phyloP scores from a whole-genome alignment of 2,888 invertebrate species.

The Platynereis dumerilii region DNA sequence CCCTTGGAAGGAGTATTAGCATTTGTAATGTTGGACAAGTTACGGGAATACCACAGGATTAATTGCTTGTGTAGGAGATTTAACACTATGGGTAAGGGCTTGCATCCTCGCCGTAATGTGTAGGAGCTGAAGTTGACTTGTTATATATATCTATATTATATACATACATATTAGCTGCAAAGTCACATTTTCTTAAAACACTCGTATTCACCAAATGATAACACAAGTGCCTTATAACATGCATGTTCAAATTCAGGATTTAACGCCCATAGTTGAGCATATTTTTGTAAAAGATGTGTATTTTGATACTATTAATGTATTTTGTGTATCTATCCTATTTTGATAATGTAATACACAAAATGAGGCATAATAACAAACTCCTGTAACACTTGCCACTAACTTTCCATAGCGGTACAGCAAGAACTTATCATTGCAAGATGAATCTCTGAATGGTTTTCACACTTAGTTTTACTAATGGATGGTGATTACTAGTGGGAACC shows the following conservation, averaged over 20 bases:
- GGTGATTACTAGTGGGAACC: neutral
- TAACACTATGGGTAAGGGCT: neutral
- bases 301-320: conserved; percentile 23
- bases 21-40: conserved; percentile 27
- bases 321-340: conserved; percentile 27
- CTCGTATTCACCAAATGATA: conserved; percentile 7
- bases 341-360: conserved; percentile 21
- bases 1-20: too few relatives aligned
- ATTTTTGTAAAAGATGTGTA: conserved; percentile 24
- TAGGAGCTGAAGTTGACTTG: neutral
- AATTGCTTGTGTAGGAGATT: neutral
- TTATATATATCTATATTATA: neutral
- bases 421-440: conserved; percentile 16
- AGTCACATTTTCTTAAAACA: neutral
- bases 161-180: neutral
- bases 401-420: conserved; percentile 13
- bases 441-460: conserved; percentile 22
- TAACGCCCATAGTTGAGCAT: conserved; percentile 20
- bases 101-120: neutral
- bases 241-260: conserved; percentile 23
- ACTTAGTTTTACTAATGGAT: conserved; percentile 8
- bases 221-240: conserved; percentile 24
- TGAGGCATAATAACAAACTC: conserved; percentile 18
- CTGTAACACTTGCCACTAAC: conserved; percentile 25
- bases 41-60: conserved; percentile 9